A percentile compares a stretch with the other conserved stretches of the same genome.
Conservation (phyloP, 2,888 invertebrate genomes). For the Hydraecia micacea region DNA sequence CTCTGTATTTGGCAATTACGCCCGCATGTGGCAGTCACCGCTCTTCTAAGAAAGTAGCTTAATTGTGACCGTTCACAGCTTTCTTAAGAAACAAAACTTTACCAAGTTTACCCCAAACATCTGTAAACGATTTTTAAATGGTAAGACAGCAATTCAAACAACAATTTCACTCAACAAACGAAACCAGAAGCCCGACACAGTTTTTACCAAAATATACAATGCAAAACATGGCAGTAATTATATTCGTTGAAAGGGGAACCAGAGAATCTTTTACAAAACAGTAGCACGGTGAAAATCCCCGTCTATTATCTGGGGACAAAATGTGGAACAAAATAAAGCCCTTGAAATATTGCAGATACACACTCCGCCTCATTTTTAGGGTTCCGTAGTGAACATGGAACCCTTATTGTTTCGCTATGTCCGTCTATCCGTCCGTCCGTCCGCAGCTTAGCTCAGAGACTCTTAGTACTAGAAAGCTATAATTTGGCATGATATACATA, state of each 20-base stretch:
- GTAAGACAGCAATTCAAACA: constrained; percentile 7
- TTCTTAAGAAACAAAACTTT: neutral
- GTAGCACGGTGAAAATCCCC: constrained; percentile 47
- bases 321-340: constrained; percentile 58
- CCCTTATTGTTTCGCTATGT: too few species aligned
- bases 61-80: neutral
- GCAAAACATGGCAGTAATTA: constrained; percentile 57
- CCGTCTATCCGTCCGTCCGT: too few species aligned
- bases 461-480: too few species aligned
- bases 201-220: constrained; percentile 55
- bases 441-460: too few species aligned
- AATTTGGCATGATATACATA: too few species aligned
- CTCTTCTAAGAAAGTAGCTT: too few species aligned
- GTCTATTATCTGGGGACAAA: constrained; percentile 58
- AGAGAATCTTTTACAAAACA: constrained; percentile 48
- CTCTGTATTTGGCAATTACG: too few species aligned
- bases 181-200: constrained; percentile 27
- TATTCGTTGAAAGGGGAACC: constrained; percentile 46
- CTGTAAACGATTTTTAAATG: neutral
- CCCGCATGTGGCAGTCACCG: too few species aligned
- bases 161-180: constrained; percentile 39
- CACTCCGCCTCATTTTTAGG: constrained; percentile 48
- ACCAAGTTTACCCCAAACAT: neutral
- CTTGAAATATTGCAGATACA: constrained; percentile 60
- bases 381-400: too few species aligned